Evolutionary conservation across 2,797 vertebrate genomes (phyloP).

Genomic region (Cottoperca gobio): DNA sequence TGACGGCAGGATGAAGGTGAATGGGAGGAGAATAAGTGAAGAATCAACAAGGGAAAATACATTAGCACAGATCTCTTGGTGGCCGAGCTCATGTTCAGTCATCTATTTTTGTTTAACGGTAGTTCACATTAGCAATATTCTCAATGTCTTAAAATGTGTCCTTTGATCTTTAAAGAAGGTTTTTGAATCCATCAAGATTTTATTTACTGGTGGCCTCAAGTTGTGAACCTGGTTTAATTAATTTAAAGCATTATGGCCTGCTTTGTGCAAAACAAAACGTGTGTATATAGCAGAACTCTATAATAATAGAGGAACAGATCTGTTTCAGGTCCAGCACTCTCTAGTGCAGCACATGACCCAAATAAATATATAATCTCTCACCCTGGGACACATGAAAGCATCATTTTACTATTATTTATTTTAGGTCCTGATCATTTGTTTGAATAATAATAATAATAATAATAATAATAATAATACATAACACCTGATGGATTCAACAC

Average conservation of each 20-base stretch:
- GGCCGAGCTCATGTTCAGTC: background rate
- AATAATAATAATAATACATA: too few species aligned
- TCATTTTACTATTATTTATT: slow-evolving; percentile 34
- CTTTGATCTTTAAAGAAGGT: background rate
- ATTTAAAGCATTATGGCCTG: background rate
- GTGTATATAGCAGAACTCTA: background rate
- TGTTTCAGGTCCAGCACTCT: background rate
- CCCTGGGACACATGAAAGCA: slow-evolving; percentile 28
- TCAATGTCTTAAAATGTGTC: background rate
- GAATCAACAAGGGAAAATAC: background rate
- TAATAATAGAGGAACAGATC: background rate
- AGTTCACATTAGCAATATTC: background rate
- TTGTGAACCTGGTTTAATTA: background rate
- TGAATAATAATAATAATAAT: too few species aligned
- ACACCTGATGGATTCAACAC: slow-evolving; percentile 67
- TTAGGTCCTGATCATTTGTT: slow-evolving; percentile 24
- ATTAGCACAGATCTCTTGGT: background rate
- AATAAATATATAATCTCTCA: slow-evolving; percentile 44
- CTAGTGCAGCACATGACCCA: slow-evolving; percentile 43
- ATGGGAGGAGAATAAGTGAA: slow-evolving; percentile 2
- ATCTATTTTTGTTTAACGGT: background rate
- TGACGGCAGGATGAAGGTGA: slow-evolving; percentile 60
- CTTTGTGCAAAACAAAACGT: background rate
- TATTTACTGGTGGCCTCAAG: background rate
- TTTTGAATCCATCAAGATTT: slow-evolving; percentile 71